phyloP scores from a whole-genome alignment of 1,140 invertebrate species.

The Lineus longissimus region DNA sequence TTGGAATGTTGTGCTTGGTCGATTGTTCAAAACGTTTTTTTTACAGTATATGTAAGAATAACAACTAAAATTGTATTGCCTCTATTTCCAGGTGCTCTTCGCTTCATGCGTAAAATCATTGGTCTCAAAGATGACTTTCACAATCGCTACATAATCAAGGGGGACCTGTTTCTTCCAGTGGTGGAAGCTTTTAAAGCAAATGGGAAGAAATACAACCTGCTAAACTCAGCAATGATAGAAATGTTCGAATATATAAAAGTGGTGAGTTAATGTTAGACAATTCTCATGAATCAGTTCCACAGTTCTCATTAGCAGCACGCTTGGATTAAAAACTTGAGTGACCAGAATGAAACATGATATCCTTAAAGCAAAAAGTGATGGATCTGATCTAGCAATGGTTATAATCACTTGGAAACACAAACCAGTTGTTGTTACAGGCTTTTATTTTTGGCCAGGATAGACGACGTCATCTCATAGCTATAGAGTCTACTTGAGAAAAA shows the following conservation, averaged over 20 bases:
- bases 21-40: too few relatives aligned
- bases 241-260: conserved; percentile 93
- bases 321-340: not conserved
- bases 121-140: conserved; percentile 98
- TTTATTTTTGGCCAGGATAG: too few relatives aligned
- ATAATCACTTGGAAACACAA: too few relatives aligned
- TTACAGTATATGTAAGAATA: not conserved
- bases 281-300: too few relatives aligned
- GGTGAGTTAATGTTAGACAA: conserved; percentile 35
- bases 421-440: too few relatives aligned
- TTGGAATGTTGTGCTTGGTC: too few relatives aligned
- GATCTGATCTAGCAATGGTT: too few relatives aligned
- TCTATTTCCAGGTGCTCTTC: conserved; percentile 68
- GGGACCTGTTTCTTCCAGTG: conserved; percentile 90
- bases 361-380: too few relatives aligned
- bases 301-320: not conserved
- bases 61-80: not conserved
- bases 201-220: conserved; percentile 94
- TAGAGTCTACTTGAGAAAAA: not conserved
- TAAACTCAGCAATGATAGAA: conserved; percentile 98
- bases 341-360: too few relatives aligned
- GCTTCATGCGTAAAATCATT: conserved; percentile 95
- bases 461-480: too few relatives aligned
- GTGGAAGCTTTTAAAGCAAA: conserved; percentile 95
- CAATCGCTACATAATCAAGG: conserved; percentile 93